Conservation (phyloP, 2,797 vertebrate genomes). For the Rallus crepitans region DNA sequence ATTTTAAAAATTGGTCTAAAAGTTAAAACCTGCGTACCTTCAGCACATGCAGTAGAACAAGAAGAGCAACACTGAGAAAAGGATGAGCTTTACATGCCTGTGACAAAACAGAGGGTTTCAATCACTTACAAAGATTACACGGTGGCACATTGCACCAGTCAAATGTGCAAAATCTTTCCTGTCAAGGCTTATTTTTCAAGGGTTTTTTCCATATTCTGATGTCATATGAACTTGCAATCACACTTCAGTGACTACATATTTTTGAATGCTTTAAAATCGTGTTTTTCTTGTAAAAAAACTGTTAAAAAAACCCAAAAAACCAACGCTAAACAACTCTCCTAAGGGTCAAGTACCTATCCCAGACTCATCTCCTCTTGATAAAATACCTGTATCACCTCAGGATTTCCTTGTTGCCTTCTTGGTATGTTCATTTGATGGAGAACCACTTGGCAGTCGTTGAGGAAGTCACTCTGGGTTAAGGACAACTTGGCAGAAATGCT, state of each 20-base stretch:
- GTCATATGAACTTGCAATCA: not conserved
- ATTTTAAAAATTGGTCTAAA: not conserved
- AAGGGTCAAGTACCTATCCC: too few species aligned
- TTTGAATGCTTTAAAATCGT: not conserved
- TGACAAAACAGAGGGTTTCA: not conserved
- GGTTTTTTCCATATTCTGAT: not conserved
- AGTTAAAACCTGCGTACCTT: not conserved
- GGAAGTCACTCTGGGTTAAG: not conserved
- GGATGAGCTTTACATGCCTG: rapidly evolving
- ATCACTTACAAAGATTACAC: not conserved
- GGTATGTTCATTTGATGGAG: not conserved
- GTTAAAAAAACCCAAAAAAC: not conserved
- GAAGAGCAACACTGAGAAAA: not conserved
- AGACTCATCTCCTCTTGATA: not conserved
- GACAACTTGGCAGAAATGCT: not conserved
- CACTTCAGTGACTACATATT: not conserved
- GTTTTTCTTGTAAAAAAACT: not conserved
- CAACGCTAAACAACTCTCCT: not conserved
- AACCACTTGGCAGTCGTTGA: not conserved
- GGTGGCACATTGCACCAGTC: not conserved
- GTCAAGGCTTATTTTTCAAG: not conserved
- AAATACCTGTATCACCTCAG: not conserved
- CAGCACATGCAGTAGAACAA: not conserved
- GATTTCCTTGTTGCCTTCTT: not conserved
- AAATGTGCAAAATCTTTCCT: not conserved